Evolutionary conservation across 1,140 invertebrate species (phyloP).

Genomic region (Eubasilissa regina): DNA sequence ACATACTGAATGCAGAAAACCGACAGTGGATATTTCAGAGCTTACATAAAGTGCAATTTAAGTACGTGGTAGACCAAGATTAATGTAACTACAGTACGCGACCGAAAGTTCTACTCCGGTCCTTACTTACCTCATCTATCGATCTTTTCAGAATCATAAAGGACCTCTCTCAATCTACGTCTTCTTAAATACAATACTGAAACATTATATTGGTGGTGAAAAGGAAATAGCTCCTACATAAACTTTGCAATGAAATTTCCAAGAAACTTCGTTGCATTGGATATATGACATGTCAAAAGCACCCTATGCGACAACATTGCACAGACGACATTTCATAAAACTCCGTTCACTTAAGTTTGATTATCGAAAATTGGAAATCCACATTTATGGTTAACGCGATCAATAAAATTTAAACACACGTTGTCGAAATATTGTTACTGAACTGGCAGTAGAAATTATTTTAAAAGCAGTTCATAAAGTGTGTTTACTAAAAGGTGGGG

Average conservation of each 20-base stretch:
- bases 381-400: too few relatives aligned
- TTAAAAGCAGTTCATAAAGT: too few relatives aligned
- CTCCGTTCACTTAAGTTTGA: too few relatives aligned
- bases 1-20: background rate
- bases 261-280: background rate
- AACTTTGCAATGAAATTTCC: background rate
- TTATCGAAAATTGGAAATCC: too few relatives aligned
- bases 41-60: conserved; percentile 21
- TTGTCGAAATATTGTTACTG: too few relatives aligned
- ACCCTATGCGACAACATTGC: too few relatives aligned
- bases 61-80: conserved; percentile 52
- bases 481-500: too few relatives aligned
- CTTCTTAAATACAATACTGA: background rate
- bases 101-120: conserved; percentile 53
- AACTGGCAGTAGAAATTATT: too few relatives aligned
- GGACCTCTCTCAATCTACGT: background rate
- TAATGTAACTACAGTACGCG: conserved; percentile 63
- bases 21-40: conserved; percentile 14
- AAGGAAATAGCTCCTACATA: conserved; percentile 16
- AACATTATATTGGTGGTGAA: conserved; percentile 10
- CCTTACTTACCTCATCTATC: background rate
- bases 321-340: too few relatives aligned
- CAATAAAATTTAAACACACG: too few relatives aligned
- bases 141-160: background rate
- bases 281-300: too few relatives aligned